Percentiles rank a stretch among this genome's conserved stretches.
phyloP scores from a whole-genome alignment of 2,888 invertebrate species.

The Urechis unicinctus region DNA sequence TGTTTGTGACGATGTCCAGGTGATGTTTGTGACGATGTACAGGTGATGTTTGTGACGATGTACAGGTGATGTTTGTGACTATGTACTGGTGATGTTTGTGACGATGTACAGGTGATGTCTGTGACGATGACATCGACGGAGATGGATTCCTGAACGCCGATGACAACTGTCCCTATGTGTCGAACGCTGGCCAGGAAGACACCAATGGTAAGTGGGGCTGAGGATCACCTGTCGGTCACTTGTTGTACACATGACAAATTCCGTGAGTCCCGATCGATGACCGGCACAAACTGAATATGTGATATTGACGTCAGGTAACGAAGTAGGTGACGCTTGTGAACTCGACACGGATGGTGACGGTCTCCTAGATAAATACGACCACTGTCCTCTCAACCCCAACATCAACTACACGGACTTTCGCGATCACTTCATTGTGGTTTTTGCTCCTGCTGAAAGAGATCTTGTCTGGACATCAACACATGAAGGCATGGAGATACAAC shows the following conservation, averaged over 20 bases:
- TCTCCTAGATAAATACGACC: slow-evolving; percentile 71
- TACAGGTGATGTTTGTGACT: too few relatives aligned
- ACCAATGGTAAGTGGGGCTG: slow-evolving; percentile 63
- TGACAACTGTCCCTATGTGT: slow-evolving; percentile 79
- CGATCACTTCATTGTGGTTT: slow-evolving; percentile 77
- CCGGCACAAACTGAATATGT: too few relatives aligned
- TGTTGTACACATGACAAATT: too few relatives aligned
- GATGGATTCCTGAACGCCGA: slow-evolving; percentile 78
- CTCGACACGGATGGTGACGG: slow-evolving; percentile 79
- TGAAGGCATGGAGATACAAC: slow-evolving; percentile 65
- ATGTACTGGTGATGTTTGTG: too few relatives aligned
- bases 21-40: too few relatives aligned
- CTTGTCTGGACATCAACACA: slow-evolving; percentile 90
- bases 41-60: too few relatives aligned
- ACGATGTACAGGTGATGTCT: too few relatives aligned
- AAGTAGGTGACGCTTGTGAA: slow-evolving; percentile 74
- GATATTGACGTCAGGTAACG: slow-evolving; percentile 12
- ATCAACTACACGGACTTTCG: slow-evolving; percentile 84
- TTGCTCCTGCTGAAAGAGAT: slow-evolving; percentile 87
- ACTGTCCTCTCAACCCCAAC: slow-evolving; percentile 88
- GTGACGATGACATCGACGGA: slow-evolving; percentile 52
- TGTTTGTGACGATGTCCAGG: too few relatives aligned
- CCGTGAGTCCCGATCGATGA: too few relatives aligned
- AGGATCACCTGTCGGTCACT: too few relatives aligned
- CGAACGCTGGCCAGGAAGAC: slow-evolving; percentile 83